phyloP scores from a whole-genome alignment of 2,888 invertebrate genomes.

The Apamea anceps region DNA sequence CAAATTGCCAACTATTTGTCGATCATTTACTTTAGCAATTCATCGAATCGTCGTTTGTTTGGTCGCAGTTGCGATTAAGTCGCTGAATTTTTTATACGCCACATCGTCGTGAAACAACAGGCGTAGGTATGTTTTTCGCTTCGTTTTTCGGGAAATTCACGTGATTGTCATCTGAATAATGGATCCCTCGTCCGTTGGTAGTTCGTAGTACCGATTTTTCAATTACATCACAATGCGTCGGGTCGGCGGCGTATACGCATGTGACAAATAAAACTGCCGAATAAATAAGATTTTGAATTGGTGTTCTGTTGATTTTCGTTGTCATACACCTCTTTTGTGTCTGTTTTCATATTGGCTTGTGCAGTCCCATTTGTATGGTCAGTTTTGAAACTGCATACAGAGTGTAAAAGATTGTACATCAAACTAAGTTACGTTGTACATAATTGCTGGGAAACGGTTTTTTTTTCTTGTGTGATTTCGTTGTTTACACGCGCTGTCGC shows the following conservation, averaged over 20 bases:
- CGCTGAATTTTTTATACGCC: constrained; percentile 85
- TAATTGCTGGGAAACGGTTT: not conserved
- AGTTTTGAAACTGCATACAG: not conserved
- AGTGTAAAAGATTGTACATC: not conserved
- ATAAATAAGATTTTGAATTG: constrained; percentile 55
- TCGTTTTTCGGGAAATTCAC: constrained; percentile 88
- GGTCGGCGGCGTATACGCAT: constrained; percentile 64
- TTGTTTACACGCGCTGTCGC: not conserved
- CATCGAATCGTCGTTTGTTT: constrained; percentile 81
- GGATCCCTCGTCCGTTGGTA: constrained; percentile 77
- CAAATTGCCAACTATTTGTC: constrained; percentile 83
- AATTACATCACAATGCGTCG: constrained; percentile 86
- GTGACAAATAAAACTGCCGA: constrained; percentile 55
- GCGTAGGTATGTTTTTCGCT: constrained; percentile 83
- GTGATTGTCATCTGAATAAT: constrained; percentile 89
- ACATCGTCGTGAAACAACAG: constrained; percentile 86
- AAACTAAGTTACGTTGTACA: not conserved
- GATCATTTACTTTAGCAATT: constrained; percentile 77
- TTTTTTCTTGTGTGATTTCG: not conserved
- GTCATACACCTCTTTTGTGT: constrained; percentile 44
- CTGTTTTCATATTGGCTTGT: constrained; percentile 37
- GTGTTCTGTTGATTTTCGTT: constrained; percentile 44
- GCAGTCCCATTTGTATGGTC: not conserved
- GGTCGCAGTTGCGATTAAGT: constrained; percentile 84
- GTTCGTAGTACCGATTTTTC: constrained; percentile 86